Conservation (phyloP, 1,140 invertebrate genomes). For the Drosophila setifemur region DNA sequence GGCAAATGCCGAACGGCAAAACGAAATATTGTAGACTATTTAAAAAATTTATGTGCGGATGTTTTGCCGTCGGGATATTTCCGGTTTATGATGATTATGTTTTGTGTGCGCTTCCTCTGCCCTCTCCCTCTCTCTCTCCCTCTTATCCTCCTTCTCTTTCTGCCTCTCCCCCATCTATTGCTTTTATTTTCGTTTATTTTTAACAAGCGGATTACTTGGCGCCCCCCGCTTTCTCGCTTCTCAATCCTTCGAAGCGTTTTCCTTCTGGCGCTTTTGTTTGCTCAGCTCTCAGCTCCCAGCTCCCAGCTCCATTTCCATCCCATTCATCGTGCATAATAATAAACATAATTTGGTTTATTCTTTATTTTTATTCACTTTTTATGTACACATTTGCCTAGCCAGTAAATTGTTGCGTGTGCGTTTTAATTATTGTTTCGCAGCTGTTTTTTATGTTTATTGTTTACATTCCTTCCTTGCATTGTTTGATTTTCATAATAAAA, state of each 20-base stretch:
- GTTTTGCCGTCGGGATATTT: constrained; percentile 81
- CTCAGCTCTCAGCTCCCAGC: not conserved
- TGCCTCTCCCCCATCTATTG: not conserved
- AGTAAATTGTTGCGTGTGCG: constrained; percentile 51
- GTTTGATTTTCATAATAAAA: constrained; percentile 8
- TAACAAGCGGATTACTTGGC: constrained; percentile 76
- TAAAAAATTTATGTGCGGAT: constrained; percentile 82
- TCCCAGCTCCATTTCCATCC: constrained; percentile 44
- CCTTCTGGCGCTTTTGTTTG: constrained; percentile 38
- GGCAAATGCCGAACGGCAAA: constrained; percentile 64
- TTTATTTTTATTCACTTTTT: constrained; percentile 59
- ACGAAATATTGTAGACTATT: constrained; percentile 81
- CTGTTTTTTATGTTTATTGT: constrained; percentile 45
- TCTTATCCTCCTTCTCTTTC: not conserved
- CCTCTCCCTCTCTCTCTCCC: not conserved
- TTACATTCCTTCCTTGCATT: constrained; percentile 13
- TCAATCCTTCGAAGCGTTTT: constrained; percentile 16
- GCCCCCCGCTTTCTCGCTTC: constrained; percentile 25
- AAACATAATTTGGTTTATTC: constrained; percentile 72
- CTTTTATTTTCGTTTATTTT: constrained; percentile 77
- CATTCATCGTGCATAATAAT: constrained; percentile 71
- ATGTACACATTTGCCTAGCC: constrained; percentile 28
- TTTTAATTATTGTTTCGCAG: constrained; percentile 72
- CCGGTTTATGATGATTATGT: constrained; percentile 82
- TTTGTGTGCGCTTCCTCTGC: constrained; percentile 50